Conservation (phyloP, 2,113 vertebrate species). For the Steatornis caripensis region DNA sequence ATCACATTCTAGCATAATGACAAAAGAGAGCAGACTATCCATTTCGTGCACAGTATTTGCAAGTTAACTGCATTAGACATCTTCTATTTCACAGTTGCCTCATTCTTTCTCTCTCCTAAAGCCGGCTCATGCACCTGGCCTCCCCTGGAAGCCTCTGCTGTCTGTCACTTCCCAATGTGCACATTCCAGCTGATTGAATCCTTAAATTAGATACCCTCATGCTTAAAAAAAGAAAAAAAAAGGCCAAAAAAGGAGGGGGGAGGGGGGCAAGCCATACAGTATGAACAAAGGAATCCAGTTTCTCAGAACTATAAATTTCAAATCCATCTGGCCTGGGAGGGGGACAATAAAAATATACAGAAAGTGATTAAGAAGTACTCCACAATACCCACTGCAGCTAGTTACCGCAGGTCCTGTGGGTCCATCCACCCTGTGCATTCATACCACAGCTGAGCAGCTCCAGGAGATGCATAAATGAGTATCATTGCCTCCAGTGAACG, state of each 20-base stretch:
- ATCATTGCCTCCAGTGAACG: background rate
- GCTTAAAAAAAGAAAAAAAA: background rate
- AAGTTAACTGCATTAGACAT: background rate
- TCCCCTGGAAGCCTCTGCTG: conserved; percentile 22
- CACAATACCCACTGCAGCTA: background rate
- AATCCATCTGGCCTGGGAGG: conserved; percentile 26
- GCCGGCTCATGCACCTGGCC: background rate
- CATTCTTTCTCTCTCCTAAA: background rate
- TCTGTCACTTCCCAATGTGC: conserved; percentile 19
- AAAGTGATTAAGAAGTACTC: conserved; percentile 33
- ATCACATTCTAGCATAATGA: background rate
- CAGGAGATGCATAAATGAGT: background rate
- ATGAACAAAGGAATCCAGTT: conserved; percentile 54
- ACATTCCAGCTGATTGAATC: conserved; percentile 52
- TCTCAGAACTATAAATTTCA: conserved; percentile 66
- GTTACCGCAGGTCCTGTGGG: background rate
- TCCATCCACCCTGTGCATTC: background rate
- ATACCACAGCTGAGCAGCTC: background rate
- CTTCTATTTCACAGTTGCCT: background rate
- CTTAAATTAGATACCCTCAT: conserved; percentile 11
- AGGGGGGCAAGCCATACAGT: background rate
- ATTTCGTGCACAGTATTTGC: background rate
- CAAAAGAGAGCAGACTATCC: background rate
- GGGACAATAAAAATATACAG: background rate
- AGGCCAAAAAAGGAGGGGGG: background rate